Evolutionary conservation across 2,113 vertebrate species (phyloP).

Genomic region (Trichomycterus rosablanca): DNA sequence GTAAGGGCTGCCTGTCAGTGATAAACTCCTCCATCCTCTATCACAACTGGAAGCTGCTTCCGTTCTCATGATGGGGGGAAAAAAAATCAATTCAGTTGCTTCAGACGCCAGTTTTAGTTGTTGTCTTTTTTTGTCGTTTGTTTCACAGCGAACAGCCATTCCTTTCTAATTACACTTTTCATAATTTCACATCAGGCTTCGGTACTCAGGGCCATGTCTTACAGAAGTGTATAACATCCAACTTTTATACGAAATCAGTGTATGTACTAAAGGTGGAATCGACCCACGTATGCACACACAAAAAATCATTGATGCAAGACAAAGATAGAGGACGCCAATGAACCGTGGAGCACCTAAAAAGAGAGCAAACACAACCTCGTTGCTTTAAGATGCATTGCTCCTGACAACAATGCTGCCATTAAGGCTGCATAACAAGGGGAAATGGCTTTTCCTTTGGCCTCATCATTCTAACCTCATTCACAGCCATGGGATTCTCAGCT

Average conservation of each 20-base stretch:
- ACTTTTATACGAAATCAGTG: not conserved
- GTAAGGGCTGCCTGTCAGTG: slow-evolving; percentile 30
- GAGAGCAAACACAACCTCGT: slow-evolving; percentile 16
- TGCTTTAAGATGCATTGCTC: slow-evolving; percentile 25
- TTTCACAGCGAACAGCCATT: too few relatives aligned
- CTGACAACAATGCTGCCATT: slow-evolving; percentile 35
- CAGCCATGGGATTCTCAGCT: not conserved
- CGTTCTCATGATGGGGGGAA: not conserved
- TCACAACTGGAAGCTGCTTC: not conserved
- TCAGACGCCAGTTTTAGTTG: not conserved
- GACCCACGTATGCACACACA: not conserved
- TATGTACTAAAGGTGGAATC: not conserved
- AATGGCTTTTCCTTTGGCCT: slow-evolving; percentile 21
- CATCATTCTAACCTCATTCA: slow-evolving; percentile 8
- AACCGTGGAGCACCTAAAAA: slow-evolving; percentile 5
- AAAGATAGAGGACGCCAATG: slow-evolving; percentile 6
- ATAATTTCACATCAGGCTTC: slow-evolving; percentile 1
- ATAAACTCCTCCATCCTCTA: slow-evolving; percentile 24
- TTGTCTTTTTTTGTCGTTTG: not conserved
- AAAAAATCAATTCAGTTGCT: not conserved
- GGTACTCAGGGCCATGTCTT: slow-evolving; percentile 14
- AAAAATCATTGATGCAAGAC: not conserved
- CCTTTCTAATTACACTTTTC: slow-evolving; percentile 13
- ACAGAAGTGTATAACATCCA: not conserved
- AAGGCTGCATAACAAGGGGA: slow-evolving; percentile 25